Evolutionary conservation across 35 echinoderm and acorn worm species (phyloP), one percentile per base, ranked within the genome.

Genomic region (Heliocidaris erythrogramma): DNA sequence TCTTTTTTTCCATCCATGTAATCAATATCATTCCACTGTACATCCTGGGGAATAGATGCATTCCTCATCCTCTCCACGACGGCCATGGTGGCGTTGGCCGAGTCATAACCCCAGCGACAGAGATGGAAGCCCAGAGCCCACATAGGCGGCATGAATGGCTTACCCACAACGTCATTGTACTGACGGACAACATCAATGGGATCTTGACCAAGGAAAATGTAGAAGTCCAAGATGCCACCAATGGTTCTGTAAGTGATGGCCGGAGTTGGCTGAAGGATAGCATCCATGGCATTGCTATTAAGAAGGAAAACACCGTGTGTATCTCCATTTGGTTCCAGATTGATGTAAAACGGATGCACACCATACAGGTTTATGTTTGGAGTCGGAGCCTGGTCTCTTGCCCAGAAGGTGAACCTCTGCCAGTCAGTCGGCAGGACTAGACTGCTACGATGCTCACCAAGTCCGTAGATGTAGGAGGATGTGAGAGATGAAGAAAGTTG

Each of bases 1-100:
- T 99, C 98, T n/a, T 65, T 16, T 17, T 91, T 59, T 30, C 49
- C 86, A 31, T 95, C 78, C 98, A 99, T 99, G 84, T 99, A 99
- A 92, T 99, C 98, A n/a, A 99, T 99, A 88, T 99, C 98, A 97
- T 99, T 99, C 98, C 98, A 99, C 49, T 99, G 98, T 17, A 95
- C 96, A 59, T 99, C 98, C 98, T 99, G 98, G 21, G 98, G 98
- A 65, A 97, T 99, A 32, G 42, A 69, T 50, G 95, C 95, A 49
- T 56, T 50, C 85, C 96, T 97, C 98, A 99, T 99, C 59, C 94
- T 94, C 65, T 99, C 86, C 7, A 99, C 97, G 48, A 99, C 94
- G 13, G 95, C 96, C 95, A 95, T 48, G 24, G 98, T 99, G 30
- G 92, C 97, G 52, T 97, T 97, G 42, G 97, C 96, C 31, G 95